Evolutionary conservation across 64 coral and sea anemone species (phyloP).

Genomic region (Acropora tenuis): DNA sequence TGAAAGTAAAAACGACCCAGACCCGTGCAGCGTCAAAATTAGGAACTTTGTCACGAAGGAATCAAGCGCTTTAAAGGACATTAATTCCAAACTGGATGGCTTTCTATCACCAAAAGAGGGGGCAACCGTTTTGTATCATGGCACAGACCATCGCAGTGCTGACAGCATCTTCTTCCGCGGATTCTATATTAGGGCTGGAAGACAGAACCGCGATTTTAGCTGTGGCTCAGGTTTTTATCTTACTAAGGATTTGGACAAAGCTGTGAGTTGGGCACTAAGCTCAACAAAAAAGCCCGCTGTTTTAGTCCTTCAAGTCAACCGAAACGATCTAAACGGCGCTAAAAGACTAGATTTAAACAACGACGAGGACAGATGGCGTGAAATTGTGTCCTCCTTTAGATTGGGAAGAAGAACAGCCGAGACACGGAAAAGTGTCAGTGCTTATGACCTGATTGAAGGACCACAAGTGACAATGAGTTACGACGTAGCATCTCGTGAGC

Average conservation of each 20-base stretch:
- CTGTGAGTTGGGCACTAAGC: slow-evolving; percentile 21
- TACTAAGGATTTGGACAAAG: slow-evolving; percentile 24
- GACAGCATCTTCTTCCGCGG: slow-evolving; percentile 54
- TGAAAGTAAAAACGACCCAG: too few relatives aligned
- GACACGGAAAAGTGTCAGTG: slow-evolving; percentile 12
- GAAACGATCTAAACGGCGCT: not conserved
- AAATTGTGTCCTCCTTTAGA: slow-evolving; percentile 46
- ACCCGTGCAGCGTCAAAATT: not conserved
- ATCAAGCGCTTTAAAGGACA: too few relatives aligned
- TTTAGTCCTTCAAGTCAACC: slow-evolving; percentile 51
- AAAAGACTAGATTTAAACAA: slow-evolving; percentile 11
- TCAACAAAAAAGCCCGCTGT: slow-evolving; percentile 60
- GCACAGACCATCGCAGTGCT: too few relatives aligned
- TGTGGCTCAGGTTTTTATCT: slow-evolving; percentile 83
- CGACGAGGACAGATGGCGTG: not conserved
- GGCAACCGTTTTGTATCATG: not conserved
- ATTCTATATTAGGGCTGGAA: slow-evolving; percentile 48
- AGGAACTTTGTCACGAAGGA: not conserved
- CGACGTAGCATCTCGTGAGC: not conserved
- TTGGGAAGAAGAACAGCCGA: not conserved
- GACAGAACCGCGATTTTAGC: slow-evolving; percentile 74
- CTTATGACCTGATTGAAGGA: slow-evolving; percentile 56
- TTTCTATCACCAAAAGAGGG: not conserved
- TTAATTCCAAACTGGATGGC: not conserved
- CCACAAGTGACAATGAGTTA: slow-evolving; percentile 4